A percentile compares a stretch with the other conserved stretches of the same genome.
phyloP scores from a whole-genome alignment of 2,113 vertebrate genomes.

The Hippocampus abdominalis region DNA sequence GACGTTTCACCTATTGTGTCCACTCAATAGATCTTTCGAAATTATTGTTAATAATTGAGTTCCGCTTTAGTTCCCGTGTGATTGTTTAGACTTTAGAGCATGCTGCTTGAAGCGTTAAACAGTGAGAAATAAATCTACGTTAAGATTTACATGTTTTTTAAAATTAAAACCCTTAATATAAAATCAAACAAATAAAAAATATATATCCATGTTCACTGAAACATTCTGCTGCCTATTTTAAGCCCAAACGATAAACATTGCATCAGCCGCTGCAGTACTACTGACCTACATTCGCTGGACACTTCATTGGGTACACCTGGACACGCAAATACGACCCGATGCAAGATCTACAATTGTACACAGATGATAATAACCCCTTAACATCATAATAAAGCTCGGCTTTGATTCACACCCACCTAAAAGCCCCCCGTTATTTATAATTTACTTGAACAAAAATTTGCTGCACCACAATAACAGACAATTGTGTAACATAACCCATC shows the following conservation, averaged over 20 bases:
- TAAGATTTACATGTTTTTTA: background rate
- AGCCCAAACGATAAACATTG: conserved; percentile 19
- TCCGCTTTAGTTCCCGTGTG: background rate
- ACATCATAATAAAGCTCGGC: background rate
- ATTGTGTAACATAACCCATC: no score
- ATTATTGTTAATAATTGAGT: background rate
- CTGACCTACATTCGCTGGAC: conserved; percentile 3
- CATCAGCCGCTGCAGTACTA: conserved; percentile 9
- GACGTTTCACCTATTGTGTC: background rate
- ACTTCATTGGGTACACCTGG: background rate
- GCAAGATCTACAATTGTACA: background rate
- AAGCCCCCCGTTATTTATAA: no score
- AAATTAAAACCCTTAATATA: background rate
- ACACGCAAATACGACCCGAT: background rate
- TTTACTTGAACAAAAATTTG: no score
- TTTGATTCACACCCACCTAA: background rate
- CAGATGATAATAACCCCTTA: background rate
- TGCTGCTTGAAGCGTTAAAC: background rate
- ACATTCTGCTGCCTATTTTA: background rate
- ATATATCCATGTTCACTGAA: background rate
- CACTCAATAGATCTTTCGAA: background rate
- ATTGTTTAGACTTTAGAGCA: background rate
- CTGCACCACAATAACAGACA: no score
- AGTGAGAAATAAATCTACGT: background rate
- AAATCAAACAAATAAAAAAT: no score